Evolutionary conservation across 2,797 vertebrate species (phyloP).

Genomic region (Danio tinwini): DNA sequence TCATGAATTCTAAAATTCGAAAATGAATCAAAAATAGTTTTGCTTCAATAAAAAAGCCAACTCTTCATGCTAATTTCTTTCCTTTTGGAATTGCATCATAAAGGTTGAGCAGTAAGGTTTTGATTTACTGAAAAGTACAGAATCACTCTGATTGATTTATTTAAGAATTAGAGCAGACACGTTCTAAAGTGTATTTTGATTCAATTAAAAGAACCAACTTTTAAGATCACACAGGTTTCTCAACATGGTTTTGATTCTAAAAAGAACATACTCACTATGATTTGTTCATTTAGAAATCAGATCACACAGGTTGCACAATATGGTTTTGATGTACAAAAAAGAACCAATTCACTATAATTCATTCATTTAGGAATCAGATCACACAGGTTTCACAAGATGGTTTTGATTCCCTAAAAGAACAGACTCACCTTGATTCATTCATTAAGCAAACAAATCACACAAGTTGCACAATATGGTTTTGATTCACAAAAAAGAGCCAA

Average conservation of each 20-base stretch:
- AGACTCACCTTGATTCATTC: too few relatives aligned
- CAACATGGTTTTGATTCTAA: not conserved
- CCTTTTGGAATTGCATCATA: not conserved
- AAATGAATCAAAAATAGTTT: not conserved
- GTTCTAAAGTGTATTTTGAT: too few relatives aligned
- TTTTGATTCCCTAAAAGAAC: not conserved
- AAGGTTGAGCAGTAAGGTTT: rapidly evolving
- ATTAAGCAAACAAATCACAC: not conserved
- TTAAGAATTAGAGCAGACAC: too few relatives aligned
- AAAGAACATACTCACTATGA: not conserved
- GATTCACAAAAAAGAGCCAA: not conserved
- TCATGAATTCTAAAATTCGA: too few relatives aligned
- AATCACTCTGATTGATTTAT: not conserved
- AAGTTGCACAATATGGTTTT: not conserved
- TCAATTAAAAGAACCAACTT: too few relatives aligned
- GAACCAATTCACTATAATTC: too few relatives aligned
- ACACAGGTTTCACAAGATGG: too few relatives aligned
- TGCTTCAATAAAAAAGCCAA: not conserved
- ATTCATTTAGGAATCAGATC: too few relatives aligned
- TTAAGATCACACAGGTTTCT: too few relatives aligned
- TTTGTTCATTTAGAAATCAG: not conserved
- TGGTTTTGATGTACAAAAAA: too few relatives aligned
- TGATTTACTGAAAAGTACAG: not conserved
- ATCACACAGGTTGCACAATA: not conserved
- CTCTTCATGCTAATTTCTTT: not conserved